Evolutionary conservation across 2,113 vertebrate genomes (phyloP).

Genomic region (Amia ocellicauda): DNA sequence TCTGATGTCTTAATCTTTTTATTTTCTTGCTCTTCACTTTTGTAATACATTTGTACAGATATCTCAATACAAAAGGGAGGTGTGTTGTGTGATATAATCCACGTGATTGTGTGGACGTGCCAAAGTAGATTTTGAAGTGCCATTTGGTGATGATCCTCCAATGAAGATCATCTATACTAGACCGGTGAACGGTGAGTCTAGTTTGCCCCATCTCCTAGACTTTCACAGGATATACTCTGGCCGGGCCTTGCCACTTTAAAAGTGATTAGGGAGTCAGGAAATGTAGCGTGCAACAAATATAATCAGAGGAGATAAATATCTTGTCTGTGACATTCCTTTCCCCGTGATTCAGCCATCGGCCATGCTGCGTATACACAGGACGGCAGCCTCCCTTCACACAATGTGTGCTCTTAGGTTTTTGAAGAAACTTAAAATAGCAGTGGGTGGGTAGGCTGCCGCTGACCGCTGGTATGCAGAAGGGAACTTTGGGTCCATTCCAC

Average conservation of each 20-base stretch:
- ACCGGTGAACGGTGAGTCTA: too few relatives aligned
- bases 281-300: constrained; percentile 8
- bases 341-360: constrained; percentile 10
- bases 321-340: not conserved
- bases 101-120: too few relatives aligned
- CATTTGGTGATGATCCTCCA: not conserved
- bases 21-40: too few relatives aligned
- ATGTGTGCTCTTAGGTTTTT: constrained; percentile 27
- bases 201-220: not conserved
- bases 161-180: not conserved
- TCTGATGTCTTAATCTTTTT: too few relatives aligned
- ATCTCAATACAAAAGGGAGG: too few relatives aligned
- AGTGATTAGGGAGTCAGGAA: not conserved
- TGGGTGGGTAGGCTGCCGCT: constrained; percentile 64
- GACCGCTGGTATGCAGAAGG: constrained; percentile 71
- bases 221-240: not conserved
- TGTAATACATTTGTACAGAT: too few relatives aligned
- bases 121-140: too few relatives aligned
- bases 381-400: not conserved
- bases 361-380: not conserved
- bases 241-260: not conserved
- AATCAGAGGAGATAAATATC: constrained; percentile 21
- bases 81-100: too few relatives aligned
- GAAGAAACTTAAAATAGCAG: constrained; percentile 60
- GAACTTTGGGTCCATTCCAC: constrained; percentile 58